phyloP scores from a whole-genome alignment of 2,888 invertebrate species.

The Zelleria hepariella region DNA sequence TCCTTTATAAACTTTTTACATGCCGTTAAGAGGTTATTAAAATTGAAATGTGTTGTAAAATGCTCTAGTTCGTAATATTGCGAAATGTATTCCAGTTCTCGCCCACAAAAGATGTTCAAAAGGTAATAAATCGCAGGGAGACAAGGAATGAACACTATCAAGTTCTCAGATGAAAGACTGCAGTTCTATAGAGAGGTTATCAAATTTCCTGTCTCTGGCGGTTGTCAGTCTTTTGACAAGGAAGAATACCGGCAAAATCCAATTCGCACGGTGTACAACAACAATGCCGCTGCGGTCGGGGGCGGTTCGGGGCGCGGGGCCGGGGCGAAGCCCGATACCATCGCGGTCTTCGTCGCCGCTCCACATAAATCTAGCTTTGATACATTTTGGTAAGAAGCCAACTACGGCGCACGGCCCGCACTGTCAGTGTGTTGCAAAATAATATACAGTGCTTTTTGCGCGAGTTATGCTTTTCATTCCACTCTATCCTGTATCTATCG shows the following conservation, averaged over 20 bases:
- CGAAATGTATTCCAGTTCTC: background rate
- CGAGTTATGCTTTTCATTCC: constrained; percentile 8
- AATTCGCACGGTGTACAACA: constrained; percentile 39
- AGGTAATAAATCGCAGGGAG: background rate
- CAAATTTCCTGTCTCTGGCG: constrained; percentile 21
- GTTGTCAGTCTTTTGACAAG: constrained; percentile 27
- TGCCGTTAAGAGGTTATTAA: constrained; percentile 23
- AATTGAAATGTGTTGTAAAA: constrained; percentile 3
- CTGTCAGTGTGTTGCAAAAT: constrained; percentile 7
- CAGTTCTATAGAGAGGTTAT: constrained; percentile 14
- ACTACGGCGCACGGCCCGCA: constrained; percentile 33
- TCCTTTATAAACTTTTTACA: constrained; percentile 43
- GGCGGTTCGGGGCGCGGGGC: constrained; percentile 11
- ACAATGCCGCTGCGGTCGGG: constrained; percentile 28
- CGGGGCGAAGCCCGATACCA: constrained; percentile 37
- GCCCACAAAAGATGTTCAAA: background rate
- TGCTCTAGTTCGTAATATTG: background rate
- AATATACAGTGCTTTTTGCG: constrained; percentile 10
- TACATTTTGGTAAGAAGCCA: constrained; percentile 69
- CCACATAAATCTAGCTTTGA: constrained; percentile 68
- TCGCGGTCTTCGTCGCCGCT: constrained; percentile 56
- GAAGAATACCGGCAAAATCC: constrained; percentile 32
- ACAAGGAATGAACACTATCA: background rate
- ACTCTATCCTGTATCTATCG: constrained; percentile 1
- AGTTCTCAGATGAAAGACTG: constrained; percentile 2